Conservation (phyloP, 2,888 invertebrate species). For the Enchytraeus crypticus region DNA sequence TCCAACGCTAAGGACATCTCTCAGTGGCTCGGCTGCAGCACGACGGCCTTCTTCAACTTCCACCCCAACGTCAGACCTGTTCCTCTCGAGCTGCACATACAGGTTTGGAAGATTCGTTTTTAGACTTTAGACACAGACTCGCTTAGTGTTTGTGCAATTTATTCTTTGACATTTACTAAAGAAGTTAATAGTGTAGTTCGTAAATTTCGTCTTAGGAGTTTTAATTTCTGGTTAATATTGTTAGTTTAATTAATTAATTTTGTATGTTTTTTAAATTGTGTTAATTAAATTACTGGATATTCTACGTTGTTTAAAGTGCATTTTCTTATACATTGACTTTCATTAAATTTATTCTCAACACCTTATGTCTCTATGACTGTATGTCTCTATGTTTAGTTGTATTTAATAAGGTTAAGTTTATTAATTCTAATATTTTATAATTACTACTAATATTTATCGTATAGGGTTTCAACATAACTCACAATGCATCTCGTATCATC, state of each 20-base stretch:
- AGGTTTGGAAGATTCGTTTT: constrained; percentile 59
- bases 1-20: constrained; percentile 91
- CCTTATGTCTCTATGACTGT: not conserved
- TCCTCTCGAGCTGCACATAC: constrained; percentile 80
- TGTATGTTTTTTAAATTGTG: too few relatives aligned
- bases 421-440: not conserved
- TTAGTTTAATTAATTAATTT: too few relatives aligned
- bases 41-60: constrained; percentile 93
- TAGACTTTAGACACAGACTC: too few relatives aligned
- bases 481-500: constrained; percentile 87
- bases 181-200: too few relatives aligned
- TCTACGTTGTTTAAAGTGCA: too few relatives aligned
- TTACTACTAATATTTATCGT: not conserved
- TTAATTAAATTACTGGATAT: too few relatives aligned
- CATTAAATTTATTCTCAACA: too few relatives aligned
- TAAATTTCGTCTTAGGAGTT: too few relatives aligned
- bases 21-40: constrained; percentile 89
- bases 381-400: not conserved
- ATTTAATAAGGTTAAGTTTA: not conserved
- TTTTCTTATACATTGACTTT: too few relatives aligned
- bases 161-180: too few relatives aligned
- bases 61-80: constrained; percentile 93
- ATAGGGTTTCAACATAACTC: constrained; percentile 89
- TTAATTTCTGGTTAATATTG: too few relatives aligned
- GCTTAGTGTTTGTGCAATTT: too few relatives aligned